A percentile compares a stretch with the other conserved stretches of the same genome.
Conservation (phyloP, 1,140 invertebrate species). For the Drosophila prosaltans region DNA sequence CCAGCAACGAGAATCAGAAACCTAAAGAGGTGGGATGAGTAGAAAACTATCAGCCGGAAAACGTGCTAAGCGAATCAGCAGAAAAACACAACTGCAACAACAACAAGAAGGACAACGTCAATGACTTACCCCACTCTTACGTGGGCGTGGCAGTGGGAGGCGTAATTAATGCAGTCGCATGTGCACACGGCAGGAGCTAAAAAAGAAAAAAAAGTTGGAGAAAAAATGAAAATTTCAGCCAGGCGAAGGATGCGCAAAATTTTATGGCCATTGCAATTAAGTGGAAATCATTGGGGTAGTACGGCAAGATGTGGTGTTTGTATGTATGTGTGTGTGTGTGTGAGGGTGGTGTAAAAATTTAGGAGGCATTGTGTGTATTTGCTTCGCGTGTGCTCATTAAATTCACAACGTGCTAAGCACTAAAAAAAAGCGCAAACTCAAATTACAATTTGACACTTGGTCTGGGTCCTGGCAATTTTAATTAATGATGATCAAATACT, state of each 20-base stretch:
- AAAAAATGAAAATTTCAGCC: not conserved
- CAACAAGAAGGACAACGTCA: slow-evolving; percentile 12
- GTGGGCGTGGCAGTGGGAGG: slow-evolving; percentile 9
- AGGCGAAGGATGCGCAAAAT: slow-evolving; percentile 22
- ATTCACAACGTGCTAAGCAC: slow-evolving; percentile 6
- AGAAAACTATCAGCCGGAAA: slow-evolving; percentile 7
- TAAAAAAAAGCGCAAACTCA: not conserved
- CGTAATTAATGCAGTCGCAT: slow-evolving; percentile 21
- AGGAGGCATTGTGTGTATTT: not conserved
- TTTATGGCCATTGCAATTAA: slow-evolving; percentile 22
- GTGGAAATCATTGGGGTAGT: slow-evolving; percentile 13
- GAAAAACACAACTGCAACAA: not conserved
- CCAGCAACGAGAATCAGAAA: not conserved
- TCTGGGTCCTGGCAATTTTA: not conserved
- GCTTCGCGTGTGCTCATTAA: slow-evolving; percentile 5
- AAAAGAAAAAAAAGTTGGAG: slow-evolving; percentile 1
- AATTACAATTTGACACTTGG: not conserved
- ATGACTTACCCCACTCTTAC: not conserved
- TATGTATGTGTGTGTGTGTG: not conserved
- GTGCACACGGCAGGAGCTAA: slow-evolving; percentile 11
- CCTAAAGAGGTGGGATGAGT: not conserved
- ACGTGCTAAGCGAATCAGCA: slow-evolving; percentile 5
- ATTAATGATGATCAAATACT: slow-evolving; percentile 8
- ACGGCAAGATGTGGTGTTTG: not conserved
- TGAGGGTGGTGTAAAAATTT: not conserved